A percentile compares a stretch with the other conserved stretches of the same genome.
Conservation (phyloP, 1,140 invertebrate species). For the honey bee (Apis mellifera) region DNA sequence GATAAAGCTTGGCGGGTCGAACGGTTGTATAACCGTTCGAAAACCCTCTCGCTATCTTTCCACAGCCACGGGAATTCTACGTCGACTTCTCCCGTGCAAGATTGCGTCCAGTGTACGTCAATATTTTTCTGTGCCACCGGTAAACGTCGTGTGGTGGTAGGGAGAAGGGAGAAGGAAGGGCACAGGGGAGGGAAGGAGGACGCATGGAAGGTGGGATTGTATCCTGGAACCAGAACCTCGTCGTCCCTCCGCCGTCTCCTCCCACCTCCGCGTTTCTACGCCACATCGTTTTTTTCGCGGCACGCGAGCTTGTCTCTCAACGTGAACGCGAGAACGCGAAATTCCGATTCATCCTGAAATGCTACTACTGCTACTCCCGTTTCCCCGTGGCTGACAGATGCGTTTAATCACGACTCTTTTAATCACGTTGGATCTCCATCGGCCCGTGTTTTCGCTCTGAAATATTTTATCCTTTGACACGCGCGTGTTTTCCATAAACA, state of each 20-base stretch:
- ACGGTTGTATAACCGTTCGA: conserved; percentile 25
- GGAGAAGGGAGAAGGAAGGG: too few relatives aligned
- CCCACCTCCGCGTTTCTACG: not conserved
- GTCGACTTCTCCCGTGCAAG: conserved; percentile 29
- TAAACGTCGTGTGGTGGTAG: not conserved
- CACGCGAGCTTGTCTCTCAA: not conserved
- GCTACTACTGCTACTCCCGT: too few relatives aligned
- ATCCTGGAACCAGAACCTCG: not conserved
- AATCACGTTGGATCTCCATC: not conserved
- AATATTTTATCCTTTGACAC: not conserved
- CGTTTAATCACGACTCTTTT: not conserved
- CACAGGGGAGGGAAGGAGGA: not conserved
- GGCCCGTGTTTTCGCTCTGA: not conserved
- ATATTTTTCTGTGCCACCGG: conserved; percentile 57
- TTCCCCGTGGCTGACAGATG: not conserved
- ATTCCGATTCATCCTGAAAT: not conserved
- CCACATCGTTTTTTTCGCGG: not conserved
- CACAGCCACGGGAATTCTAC: not conserved
- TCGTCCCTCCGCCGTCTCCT: not conserved
- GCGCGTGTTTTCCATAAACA: not conserved
- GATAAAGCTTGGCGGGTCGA: conserved; percentile 52
- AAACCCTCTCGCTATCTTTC: conserved; percentile 9
- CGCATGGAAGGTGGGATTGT: not conserved
- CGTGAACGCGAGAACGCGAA: not conserved
- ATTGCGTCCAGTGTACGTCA: conserved; percentile 55